Evolutionary conservation across 2,888 invertebrate species (phyloP).

Genomic region (Sipha maydis): DNA sequence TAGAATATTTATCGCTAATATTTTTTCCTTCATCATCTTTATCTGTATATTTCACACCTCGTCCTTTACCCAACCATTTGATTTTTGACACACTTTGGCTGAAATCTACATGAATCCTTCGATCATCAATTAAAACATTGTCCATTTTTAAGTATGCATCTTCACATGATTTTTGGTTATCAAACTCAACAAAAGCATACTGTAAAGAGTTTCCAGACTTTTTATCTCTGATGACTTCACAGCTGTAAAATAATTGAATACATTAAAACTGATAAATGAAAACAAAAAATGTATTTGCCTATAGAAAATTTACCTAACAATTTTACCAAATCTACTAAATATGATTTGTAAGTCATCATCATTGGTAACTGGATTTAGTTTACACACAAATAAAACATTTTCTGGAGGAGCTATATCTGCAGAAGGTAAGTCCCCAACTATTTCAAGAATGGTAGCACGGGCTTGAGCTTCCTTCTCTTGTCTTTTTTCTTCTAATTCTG

Average conservation of each 20-base stretch:
- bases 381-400: slow-evolving; percentile 98
- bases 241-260: slow-evolving; percentile 70
- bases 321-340: slow-evolving; percentile 94
- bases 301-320: slow-evolving; percentile 72
- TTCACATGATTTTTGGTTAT: slow-evolving; percentile 90
- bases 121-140: slow-evolving; percentile 97
- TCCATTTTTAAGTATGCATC: slow-evolving; percentile 99
- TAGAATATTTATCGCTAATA: slow-evolving; percentile 52
- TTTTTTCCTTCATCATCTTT: slow-evolving; percentile 65
- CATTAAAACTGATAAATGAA: not conserved
- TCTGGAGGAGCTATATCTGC: slow-evolving; percentile 98
- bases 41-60: slow-evolving; percentile 75
- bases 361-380: slow-evolving; percentile 96
- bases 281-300: not conserved
- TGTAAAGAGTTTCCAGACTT: slow-evolving; percentile 94
- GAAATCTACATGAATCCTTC: slow-evolving; percentile 99
- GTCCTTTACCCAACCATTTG: slow-evolving; percentile 89
- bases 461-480: slow-evolving; percentile 95
- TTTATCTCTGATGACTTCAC: slow-evolving; percentile 95
- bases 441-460: slow-evolving; percentile 95
- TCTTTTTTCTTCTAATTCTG: slow-evolving; percentile 87
- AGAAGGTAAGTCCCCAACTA: slow-evolving; percentile 97
- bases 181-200: slow-evolving; percentile 99
- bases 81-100: slow-evolving; percentile 98
- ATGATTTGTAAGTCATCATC: slow-evolving; percentile 98